Evolutionary conservation across 2,888 invertebrate species (phyloP).

Genomic region (Spilarctia lutea): DNA sequence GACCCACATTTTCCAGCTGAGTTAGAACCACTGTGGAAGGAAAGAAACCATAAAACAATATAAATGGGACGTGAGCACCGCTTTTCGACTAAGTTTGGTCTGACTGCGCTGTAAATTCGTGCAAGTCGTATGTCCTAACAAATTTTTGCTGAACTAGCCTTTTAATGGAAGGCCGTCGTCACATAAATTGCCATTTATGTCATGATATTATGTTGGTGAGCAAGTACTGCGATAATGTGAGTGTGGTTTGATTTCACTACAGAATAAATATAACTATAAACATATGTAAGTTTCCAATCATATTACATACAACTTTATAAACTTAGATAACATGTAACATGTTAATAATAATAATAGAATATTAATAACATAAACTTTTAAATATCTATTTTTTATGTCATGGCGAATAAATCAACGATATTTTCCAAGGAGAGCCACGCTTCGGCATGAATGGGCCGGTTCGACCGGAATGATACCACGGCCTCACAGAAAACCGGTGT

Average conservation of each 20-base stretch:
- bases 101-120: slow-evolving; percentile 62
- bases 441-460: no score
- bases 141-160: slow-evolving; percentile 52
- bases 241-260: neutral
- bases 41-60: slow-evolving; percentile 82
- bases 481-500: no score
- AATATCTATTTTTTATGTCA: no score
- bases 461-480: no score
- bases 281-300: neutral
- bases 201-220: slow-evolving; percentile 20
- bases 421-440: no score
- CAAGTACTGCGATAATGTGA: slow-evolving; percentile 1
- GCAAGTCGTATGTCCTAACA: slow-evolving; percentile 57
- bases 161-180: slow-evolving; percentile 42
- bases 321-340: neutral
- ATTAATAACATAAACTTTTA: no score
- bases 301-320: neutral
- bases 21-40: slow-evolving; percentile 66
- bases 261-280: neutral
- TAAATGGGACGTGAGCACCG: slow-evolving; percentile 77
- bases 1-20: slow-evolving; percentile 70
- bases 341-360: no score
- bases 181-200: slow-evolving; percentile 33
- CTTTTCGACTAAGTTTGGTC: slow-evolving; percentile 65
- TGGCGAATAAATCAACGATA: no score